Evolutionary conservation across 1,140 invertebrate species (phyloP), one percentile per base, ranked within the genome.

Genomic region (Papilio xuthus): DNA sequence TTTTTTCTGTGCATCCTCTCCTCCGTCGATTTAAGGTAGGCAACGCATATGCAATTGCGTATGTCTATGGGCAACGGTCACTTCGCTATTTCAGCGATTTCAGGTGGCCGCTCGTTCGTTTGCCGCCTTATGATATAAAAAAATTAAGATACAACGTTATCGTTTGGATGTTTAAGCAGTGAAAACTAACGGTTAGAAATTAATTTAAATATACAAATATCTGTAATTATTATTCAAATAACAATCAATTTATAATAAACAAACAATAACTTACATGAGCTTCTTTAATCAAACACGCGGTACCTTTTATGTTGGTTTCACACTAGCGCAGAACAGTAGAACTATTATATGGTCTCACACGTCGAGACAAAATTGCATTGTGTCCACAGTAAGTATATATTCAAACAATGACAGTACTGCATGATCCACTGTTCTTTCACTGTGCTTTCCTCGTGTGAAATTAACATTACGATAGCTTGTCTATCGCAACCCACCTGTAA

Each of bases 401-500:
- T 53, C 18, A 8, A 53, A 20, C n/a, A 20, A 53, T 10, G 18
- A 18, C 50, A 20, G 50, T 53, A 53, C 50, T 20, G 44, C 15
- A 47, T 47, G 44, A 53, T n/a, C 50, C 20, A 53, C 50, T 53
- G 50, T 6, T 53, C 50, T 53, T n/a, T 53, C 18, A 53, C 6
- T 8, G 4, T 18, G 50, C 50, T 50, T 15, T 50, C 15, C 3
- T 53, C 50, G 50, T 53, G 50, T 20, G 0, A 53, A 1, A 50
- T 2, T n/a, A n/a, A 8, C 50, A 20, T 9, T n/a, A 72, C n/a
- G 32, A 72, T 72, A 47, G 13, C 23, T 26, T 42, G 23, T 42
- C 71, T 44, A 15, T 44, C 20, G 20, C 71, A 23, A 73, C 71
- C 71, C 71, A 73, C 71, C 71, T 73, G 71, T 50, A 73, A 73